Evolutionary conservation across 1,140 invertebrate species (phyloP), one percentile per base, ranked within the genome.

Genomic region (Nasonia giraulti): DNA sequence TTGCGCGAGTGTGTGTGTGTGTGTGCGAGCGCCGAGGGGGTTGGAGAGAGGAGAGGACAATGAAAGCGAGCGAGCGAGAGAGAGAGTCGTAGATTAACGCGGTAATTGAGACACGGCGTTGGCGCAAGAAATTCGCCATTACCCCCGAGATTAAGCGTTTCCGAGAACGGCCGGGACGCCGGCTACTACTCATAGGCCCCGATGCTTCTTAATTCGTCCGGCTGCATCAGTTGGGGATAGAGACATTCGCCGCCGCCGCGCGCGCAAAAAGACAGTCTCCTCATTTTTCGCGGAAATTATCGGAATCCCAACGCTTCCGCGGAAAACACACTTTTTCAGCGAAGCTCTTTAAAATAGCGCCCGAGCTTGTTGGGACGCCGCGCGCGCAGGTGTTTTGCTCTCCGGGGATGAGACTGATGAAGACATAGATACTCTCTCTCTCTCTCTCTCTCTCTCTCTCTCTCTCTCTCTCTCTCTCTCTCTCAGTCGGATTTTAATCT

Each of bases 61-160:
- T 79, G 78, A 55, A 69, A 85, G 78, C 69, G 79, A 87, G 85
- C 81, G 82, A 27, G 1, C 27, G 27, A 86, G 80, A 83, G 80
- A 83, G 20, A 78, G 76, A 73, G 66, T 86, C 77, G 85, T 76
- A 69, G 82, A 83, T 80, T 75, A 88, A 85, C 82, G 82, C 75
- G 85, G 85, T 86, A 87, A 88, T 81, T 84, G 87, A 87, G 88
- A 87, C 55, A 33, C 69, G 79, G 62, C 66, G 75, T n/a, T 44
- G 55, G 80, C 85, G 86, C 86, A 85, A 87, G 86, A 87, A 89
- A 87, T 87, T 89, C 86, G 84, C 87, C 86, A 83, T 80, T 83
- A 85, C 73, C 62, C 77, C 84, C 74, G 85, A 86, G 86, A 85
- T 86, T 71, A 86, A 87, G 86, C 86, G 81, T 69, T 83, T 77